A percentile compares a stretch with the other conserved stretches of the same genome.
These are phyloP conservation scores for Eurois occulta DNA, from an alignment of 2,888 invertebrate species.

Conservation along the genomic window DNA sequence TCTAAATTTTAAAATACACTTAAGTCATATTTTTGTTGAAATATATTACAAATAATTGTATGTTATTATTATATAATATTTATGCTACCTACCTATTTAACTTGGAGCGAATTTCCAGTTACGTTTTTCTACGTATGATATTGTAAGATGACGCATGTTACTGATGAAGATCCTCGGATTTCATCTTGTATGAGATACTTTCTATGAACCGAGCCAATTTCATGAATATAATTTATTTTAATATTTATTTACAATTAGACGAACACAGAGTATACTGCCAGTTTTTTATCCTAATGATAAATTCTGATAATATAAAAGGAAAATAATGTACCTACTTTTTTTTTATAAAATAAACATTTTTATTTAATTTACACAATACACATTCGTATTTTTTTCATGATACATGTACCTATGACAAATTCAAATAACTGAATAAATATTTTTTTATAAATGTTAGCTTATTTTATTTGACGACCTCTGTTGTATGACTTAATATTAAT, in stretches of 20 bases:
- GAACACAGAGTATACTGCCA: constrained; percentile 58
- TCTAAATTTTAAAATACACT: constrained; percentile 36
- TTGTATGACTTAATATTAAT: constrained; percentile 1
- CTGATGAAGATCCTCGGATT: constrained; percentile 43
- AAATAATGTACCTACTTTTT: constrained; percentile 35
- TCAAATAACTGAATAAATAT: constrained; percentile 64
- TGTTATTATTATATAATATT: constrained; percentile 32
- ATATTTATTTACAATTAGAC: constrained; percentile 62
- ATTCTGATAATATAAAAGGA: constrained; percentile 25
- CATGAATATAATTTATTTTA: constrained; percentile 64
- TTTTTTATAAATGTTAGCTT: constrained; percentile 48
- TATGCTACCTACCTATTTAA: constrained; percentile 45
- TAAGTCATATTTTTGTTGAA: constrained; percentile 53
- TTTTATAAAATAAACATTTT: constrained; percentile 41
- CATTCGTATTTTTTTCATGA: constrained; percentile 43
- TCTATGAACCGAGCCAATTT: constrained; percentile 65
- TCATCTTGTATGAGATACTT: constrained; percentile 46
- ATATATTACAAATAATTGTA: constrained; percentile 42
- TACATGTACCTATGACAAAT: constrained; percentile 58
- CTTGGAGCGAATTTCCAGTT: constrained; percentile 53
- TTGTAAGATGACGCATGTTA: constrained; percentile 45
- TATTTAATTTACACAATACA: constrained; percentile 35
- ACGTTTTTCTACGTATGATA: constrained; percentile 51
- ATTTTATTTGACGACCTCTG: constrained; percentile 63
- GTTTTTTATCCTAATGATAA: constrained; percentile 42